Conservation (phyloP, 1,140 invertebrate species). For the Drosophila carrolli region DNA sequence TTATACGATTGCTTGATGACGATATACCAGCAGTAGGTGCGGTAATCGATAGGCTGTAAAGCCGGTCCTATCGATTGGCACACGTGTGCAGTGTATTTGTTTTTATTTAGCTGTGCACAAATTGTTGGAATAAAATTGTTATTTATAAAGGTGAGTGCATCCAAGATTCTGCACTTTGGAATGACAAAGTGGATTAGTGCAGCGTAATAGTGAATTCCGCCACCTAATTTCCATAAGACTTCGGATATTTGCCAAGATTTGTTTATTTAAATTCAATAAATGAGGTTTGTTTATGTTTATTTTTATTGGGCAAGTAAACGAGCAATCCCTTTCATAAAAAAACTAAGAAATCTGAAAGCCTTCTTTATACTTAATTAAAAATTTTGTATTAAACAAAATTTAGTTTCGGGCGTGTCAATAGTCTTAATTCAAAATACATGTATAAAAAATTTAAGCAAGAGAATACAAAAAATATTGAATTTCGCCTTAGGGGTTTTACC, state of each 20-base stretch:
- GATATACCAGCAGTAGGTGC: not conserved
- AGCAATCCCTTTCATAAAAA: not conserved
- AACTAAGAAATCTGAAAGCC: not conserved
- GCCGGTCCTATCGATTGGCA: slow-evolving; percentile 1
- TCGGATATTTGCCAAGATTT: not conserved
- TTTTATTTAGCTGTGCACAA: slow-evolving; percentile 10
- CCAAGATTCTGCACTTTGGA: not conserved
- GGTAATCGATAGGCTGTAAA: slow-evolving; percentile 39
- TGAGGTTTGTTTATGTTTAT: not conserved
- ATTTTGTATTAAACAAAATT: too few species aligned
- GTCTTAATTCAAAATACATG: too few species aligned
- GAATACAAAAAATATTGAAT: too few species aligned
- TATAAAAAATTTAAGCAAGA: too few species aligned
- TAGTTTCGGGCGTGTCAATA: too few species aligned
- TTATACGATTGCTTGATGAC: slow-evolving; percentile 42
- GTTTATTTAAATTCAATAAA: too few species aligned
- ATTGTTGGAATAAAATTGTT: not conserved
- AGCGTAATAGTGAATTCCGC: not conserved
- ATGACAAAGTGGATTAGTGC: not conserved
- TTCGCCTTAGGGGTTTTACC: too few species aligned
- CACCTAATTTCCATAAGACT: not conserved
- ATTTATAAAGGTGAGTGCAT: slow-evolving; percentile 6
- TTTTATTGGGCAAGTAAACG: not conserved
- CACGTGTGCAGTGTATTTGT: slow-evolving; percentile 16
- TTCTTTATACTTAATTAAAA: not conserved